phyloP scores from a whole-genome alignment of 2,797 vertebrate species.

The Merluccius polli region DNA sequence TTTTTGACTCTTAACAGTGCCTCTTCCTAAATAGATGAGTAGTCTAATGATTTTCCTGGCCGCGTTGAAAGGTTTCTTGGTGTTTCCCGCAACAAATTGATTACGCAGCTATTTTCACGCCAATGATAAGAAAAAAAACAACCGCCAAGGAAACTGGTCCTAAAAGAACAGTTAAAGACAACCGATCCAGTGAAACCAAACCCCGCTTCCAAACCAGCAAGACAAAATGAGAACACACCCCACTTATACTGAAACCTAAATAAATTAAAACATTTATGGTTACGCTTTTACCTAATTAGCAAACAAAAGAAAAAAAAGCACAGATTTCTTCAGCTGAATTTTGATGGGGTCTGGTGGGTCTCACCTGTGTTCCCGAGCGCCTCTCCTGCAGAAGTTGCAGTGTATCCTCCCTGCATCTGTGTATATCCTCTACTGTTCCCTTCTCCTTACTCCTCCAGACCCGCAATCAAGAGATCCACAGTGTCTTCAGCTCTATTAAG shows the following conservation, averaged over 20 bases:
- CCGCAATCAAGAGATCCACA: constrained; percentile 70
- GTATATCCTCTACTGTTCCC: constrained; percentile 34
- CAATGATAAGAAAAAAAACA: background rate
- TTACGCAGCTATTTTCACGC: background rate
- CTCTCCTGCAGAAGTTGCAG: constrained; percentile 49
- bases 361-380: constrained; percentile 52
- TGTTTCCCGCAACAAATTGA: background rate
- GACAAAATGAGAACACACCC: background rate
- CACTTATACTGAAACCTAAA: background rate
- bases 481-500: constrained; percentile 71
- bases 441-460: constrained; percentile 57
- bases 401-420: constrained; percentile 38
- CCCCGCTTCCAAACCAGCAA: background rate
- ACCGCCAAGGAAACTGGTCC: background rate
- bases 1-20: background rate
- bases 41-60: background rate
- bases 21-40: background rate
- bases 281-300: background rate
- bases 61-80: background rate
- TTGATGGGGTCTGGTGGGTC: background rate
- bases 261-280: background rate
- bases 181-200: background rate
- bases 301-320: too few species aligned
- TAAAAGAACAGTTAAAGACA: background rate
- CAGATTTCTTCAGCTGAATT: background rate